These are phyloP conservation scores for Oligia fasciuncula DNA, from an alignment of 2,888 invertebrate genomes.

Conservation along the genomic window DNA sequence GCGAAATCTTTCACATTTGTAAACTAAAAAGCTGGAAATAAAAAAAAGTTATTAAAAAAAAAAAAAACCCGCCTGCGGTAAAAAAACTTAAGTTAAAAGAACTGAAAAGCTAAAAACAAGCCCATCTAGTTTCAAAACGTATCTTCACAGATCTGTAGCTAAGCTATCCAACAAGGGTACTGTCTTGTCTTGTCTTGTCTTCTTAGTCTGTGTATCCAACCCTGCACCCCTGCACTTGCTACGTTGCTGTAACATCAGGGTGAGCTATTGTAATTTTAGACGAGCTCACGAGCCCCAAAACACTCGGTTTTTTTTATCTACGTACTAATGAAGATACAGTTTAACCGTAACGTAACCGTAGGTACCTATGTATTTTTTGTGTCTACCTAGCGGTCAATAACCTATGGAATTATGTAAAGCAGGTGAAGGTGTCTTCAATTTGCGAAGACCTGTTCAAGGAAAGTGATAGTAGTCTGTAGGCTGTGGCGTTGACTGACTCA, in stretches of 20 bases:
- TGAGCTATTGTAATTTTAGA: background rate
- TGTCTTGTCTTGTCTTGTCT: no score
- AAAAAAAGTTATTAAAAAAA: no score
- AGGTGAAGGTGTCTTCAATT: constrained; percentile 39
- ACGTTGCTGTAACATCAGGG: background rate
- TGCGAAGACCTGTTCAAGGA: constrained; percentile 40
- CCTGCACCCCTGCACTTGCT: no score
- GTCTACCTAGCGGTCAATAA: constrained; percentile 33
- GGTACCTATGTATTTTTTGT: background rate
- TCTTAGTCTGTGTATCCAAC: no score
- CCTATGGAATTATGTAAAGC: constrained; percentile 36
- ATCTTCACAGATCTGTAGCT: background rate
- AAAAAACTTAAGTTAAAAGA: no score
- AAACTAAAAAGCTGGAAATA: no score
- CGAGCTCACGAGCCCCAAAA: background rate
- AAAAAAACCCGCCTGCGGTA: no score
- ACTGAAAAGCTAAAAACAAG: no score
- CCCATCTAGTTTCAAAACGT: background rate
- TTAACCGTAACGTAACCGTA: constrained; percentile 11
- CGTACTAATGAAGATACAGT: background rate
- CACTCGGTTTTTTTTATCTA: background rate
- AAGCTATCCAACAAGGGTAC: no score
- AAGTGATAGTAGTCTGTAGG: constrained; percentile 38
- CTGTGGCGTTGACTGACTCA: background rate
- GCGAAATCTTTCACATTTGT: no score